Evolutionary conservation across 2,888 invertebrate species (phyloP), one percentile per base, ranked within the genome.

Genomic region (Hydrotaea cyrtoneurina): DNA sequence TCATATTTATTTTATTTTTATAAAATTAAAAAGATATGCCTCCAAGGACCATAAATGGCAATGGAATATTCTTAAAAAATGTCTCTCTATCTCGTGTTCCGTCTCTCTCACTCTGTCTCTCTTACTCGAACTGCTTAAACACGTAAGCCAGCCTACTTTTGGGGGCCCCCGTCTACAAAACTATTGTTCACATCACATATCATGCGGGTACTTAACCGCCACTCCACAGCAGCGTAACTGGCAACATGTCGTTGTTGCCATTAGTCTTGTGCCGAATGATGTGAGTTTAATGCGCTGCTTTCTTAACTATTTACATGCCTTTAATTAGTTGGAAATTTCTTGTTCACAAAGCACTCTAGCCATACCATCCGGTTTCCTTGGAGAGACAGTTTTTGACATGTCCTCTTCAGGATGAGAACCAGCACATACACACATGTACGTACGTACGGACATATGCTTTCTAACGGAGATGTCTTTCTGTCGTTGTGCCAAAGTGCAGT

Each of bases 261-360:
- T 31, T 64, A 10, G n/a, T 5, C 26, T 31, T 31, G 19, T 46
- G 36, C 10, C 39, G 15, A 19, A 4, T 43, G 21, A 19, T 66
- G 43, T 17, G n/a, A 43, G 50, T 43, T 43, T 46, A 69, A 69
- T 69, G 69, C 46, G 39, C 43, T 62, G 36, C 31, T 69, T 69
- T 69, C 69, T 69, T 69, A 69, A 69, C 69, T 69, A 69, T 69
- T 69, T 46, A 69, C 69, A 69, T 46, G 10, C 69, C 66, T 75
- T 75, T 80, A 80, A 80, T 80, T 80, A 80, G 80, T 26, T 50
- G 71, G 36, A 80, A 53, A 71, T 75, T 71, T 71, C 11, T 46
- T 62, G 26, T 4, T 66, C 17, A 69, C 80, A 69, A 84, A 74
- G 46, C 75, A 75, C 77, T 76, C 50, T 72, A 36, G 23, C 23